Evolutionary conservation across 2,888 invertebrate species (phyloP), one percentile per base, ranked within the genome.

Genomic region (Crioceris asparagi): DNA sequence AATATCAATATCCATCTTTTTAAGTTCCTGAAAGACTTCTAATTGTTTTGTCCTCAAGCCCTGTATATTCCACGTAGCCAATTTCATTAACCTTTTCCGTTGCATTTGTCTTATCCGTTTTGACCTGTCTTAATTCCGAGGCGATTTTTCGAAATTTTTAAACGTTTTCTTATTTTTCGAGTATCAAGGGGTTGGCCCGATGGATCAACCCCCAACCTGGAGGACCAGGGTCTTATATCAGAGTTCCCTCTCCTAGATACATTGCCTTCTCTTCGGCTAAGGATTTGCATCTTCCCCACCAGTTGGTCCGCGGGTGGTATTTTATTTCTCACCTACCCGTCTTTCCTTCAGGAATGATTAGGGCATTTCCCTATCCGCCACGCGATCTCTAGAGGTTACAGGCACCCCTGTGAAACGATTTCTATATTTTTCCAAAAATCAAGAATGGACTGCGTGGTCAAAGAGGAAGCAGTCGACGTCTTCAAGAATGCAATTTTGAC

Each of bases 171-270:
- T 36, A 30, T 36, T 36, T 29, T n/a, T 30, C 17, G n/a, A n/a
- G n/a, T n/a, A n/a, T n/a, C 35, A 29, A 17, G 29, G 29, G 21
- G 61, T 57, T 4, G 61, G 58, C 5, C 62, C 59, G 1, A 60
- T 56, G 11, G 40, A 43, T 32, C 42, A 39, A 25, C 44, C 45
- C 34, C 44, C 41, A 32, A 36, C 35, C 30, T 60, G 59, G 4
- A 60, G 56, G 16, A 59, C 54, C 6, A 55, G 45, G 38, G 47
- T 47, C 36, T 48, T 45, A 2, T 46, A 37, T 35, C 46, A 40
- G 14, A 43, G 32, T 15, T 4, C 17, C 12, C 11, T 32, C 17
- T 19, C 17, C 17, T 32, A 18, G 17, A 19, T 32, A 17, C 12
- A 12, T 17, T 17, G 23, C 12, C 23, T 33, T 11, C 33, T 11